phyloP scores from a whole-genome alignment of 2,113 vertebrate species.

The Dipodomys stephensi region DNA sequence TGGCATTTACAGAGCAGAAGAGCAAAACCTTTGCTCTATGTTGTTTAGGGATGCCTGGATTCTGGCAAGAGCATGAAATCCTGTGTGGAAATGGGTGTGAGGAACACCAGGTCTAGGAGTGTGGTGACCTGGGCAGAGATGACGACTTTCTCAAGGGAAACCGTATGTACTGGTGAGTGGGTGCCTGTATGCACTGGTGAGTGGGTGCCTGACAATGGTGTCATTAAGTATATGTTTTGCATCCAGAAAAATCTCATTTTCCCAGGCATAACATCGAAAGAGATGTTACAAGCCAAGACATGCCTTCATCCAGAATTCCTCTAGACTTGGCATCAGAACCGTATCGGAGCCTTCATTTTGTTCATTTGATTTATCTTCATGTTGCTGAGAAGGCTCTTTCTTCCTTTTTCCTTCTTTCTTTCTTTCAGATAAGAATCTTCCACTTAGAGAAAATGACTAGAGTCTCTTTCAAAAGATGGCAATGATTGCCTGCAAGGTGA shows the following conservation, averaged over 20 bases:
- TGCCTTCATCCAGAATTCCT: conserved; percentile 1
- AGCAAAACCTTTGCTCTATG: background rate
- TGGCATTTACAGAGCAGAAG: background rate
- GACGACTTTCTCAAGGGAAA: background rate
- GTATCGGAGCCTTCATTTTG: conserved; percentile 11
- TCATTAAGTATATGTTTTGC: background rate
- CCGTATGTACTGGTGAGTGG: background rate
- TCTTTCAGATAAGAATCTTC: conserved; percentile 33
- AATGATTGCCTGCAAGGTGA: background rate
- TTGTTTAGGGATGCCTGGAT: background rate
- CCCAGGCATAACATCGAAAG: conserved; percentile 1
- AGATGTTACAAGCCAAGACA: background rate
- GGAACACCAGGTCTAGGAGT: background rate
- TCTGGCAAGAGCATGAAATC: background rate
- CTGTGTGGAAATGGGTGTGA: background rate
- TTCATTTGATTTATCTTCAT: conserved; percentile 46
- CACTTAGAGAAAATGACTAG: conserved; percentile 45
- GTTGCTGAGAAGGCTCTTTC: background rate
- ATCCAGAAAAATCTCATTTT: conserved; percentile 32
- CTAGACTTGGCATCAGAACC: background rate
- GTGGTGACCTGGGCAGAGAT: background rate
- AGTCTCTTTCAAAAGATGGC: background rate
- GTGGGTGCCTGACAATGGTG: background rate
- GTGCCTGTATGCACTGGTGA: background rate
- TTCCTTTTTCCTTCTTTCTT: too few species aligned